Percentiles rank a stretch among this genome's conserved stretches.
Evolutionary conservation across 2,113 vertebrate species (phyloP).

Genomic region (Reinhardtius hippoglossoides): DNA sequence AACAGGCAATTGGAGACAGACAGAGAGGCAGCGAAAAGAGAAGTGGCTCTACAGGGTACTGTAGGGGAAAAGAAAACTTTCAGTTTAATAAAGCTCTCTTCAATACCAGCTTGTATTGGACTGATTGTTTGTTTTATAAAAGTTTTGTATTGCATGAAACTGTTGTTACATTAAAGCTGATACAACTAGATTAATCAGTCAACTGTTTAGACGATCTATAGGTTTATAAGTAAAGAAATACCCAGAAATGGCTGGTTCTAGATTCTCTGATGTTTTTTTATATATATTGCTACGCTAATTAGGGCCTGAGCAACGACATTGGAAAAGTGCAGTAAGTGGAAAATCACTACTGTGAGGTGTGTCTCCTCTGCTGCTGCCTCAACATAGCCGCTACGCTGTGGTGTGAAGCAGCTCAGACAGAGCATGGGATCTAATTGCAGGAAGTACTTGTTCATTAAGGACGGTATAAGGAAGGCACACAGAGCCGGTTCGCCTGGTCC

Average conservation of each 20-base stretch:
- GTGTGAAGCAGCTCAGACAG: neutral
- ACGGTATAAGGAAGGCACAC: too few relatives aligned
- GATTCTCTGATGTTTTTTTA: too few relatives aligned
- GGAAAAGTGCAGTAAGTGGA: constrained; percentile 42
- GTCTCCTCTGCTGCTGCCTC: constrained; percentile 2
- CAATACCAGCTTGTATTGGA: neutral
- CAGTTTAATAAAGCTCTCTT: neutral
- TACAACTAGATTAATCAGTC: neutral
- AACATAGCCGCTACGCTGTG: constrained; percentile 3
- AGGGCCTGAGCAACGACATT: too few relatives aligned
- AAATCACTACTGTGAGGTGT: too few relatives aligned
- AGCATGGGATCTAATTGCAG: constrained; percentile 1
- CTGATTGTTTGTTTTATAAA: neutral
- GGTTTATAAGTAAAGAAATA: too few relatives aligned
- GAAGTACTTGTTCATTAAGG: neutral
- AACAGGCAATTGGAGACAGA: constrained; percentile 40
- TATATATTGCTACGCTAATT: too few relatives aligned
- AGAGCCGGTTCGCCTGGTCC: too few relatives aligned
- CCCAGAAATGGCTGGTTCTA: too few relatives aligned
- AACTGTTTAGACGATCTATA: too few relatives aligned
- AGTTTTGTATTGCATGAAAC: neutral
- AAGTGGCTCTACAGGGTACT: constrained; percentile 27
- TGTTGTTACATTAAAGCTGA: neutral
- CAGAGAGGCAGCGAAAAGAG: constrained; percentile 22
- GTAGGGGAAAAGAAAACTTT: neutral